Base-by-base conservation (phyloP, 2,888 invertebrate genomes). In the Rhingia rostrata region DNA sequence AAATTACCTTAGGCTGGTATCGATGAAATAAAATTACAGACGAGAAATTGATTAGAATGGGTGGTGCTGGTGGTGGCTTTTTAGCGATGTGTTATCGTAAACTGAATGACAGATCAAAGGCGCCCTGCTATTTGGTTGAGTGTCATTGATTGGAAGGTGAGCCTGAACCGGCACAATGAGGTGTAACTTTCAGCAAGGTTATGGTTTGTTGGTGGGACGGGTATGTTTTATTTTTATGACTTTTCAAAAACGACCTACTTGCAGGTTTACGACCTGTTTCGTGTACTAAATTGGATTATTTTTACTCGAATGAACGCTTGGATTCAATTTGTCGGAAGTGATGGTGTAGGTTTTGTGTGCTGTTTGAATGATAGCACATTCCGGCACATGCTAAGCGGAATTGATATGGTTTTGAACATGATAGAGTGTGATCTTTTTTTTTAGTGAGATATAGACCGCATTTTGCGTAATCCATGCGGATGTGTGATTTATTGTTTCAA, bases 11-110 rank as follows among this genome's bases (percentile, higher is more conserved):
- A 14, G 12, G 22, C 14, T 22, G 63, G 67, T 83, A 78, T 83
- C 78, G 78, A 67, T 79, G 79, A 83, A 83, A 83, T 83, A 78
- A 83, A 83, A 83, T 83, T 78, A 78, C 83, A 35, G 63, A 64
- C 67, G 69, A 30, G 49, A 77, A 78, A 79, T 77, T 64, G 73
- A 54, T 61, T 33, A 54, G 64, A 14, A 47, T 12, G 45, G 14
- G 53, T 39, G 22, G 9, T 33, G 10, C 14, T 32, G 49, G 56
- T 33, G 10, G 32, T 32, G 49, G 56, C 63, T 73, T 63, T 79
- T 69, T 45, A 79, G 73, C 77, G 77, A 78, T 83, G 67, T 67
- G 73, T 79, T 74, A 79, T 73, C 79, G 54, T 83, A 73, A 83
- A 83, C 78, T 73, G 67, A 69, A 79, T 69, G 63, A 73, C 63